Base-by-base conservation (phyloP, 2,888 invertebrate species). In the Melanchra persicariae region DNA sequence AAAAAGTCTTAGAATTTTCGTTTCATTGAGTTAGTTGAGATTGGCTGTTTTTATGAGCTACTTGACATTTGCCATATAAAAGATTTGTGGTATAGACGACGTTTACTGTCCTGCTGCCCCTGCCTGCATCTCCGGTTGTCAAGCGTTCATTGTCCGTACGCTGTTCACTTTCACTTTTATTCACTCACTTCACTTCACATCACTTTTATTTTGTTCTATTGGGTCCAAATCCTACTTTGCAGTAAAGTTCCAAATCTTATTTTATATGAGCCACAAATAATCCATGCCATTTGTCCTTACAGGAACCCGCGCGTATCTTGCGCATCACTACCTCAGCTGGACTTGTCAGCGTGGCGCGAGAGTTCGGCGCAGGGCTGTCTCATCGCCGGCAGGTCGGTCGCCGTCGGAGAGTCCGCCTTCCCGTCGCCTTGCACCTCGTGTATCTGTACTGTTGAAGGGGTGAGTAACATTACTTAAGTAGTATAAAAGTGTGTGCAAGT, bases 391-490 rank as follows among this genome's bases (percentile, higher is more conserved):
- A 96, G 97, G 43, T 97, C 97, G 72, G 97, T 98, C 9, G 97
- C 97, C 8, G 97, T 98, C 8, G 98, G 98, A 0, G 98, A 98
- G 79, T 98, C 98, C 0, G 98, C 98, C 30, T 98, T 98, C 94
- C 98, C 98, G 0, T 97, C 98, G n/a, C 98, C 98, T 4, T 99
- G 98, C 90, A 98, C 98, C 0, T 98, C 98, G 68, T 99, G 98
- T 89, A 97, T 98, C 73, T 99, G 98, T 89, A 98, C 98, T 12
- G 94, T 96, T 24, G 98, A 98, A 94, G 98, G 98, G 89, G 98
- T 98, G 95, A 97, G 97, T 96, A 45, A 17, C 5, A 45, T 19
- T 45, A 7, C 3, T 19, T 19, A 43, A 17, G 1, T 40, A 40
- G 40, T 40, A 40, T 40, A 12, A 40, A 2, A 40, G 40, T 12